phyloP scores from a whole-genome alignment of 1,140 invertebrate species.

The Anastatus disparis region DNA sequence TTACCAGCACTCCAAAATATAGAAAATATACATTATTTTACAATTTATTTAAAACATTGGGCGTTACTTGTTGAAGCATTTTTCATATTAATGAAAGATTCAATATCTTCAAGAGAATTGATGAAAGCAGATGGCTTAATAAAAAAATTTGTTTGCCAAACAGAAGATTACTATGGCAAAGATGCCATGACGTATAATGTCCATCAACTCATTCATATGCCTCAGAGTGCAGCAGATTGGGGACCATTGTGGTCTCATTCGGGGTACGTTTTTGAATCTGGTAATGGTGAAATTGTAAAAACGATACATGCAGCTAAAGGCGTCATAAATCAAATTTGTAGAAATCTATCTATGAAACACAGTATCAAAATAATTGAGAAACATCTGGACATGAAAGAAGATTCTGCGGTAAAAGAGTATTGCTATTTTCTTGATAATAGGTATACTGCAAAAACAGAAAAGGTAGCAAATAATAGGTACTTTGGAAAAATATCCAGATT shows the following conservation, averaged over 20 bases:
- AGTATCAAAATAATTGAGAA: no score
- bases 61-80: constrained; percentile 27
- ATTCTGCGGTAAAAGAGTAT: no score
- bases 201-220: constrained; percentile 34
- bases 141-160: constrained; percentile 4
- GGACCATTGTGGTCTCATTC: neutral
- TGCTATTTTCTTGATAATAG: no score
- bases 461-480: no score
- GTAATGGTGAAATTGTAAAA: no score
- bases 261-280: neutral
- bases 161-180: neutral
- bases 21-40: neutral
- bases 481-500: no score
- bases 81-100: neutral
- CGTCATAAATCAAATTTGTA: no score
- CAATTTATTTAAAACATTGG: constrained; percentile 28
- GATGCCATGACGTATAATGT: no score
- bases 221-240: constrained; percentile 13
- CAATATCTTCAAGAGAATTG: neutral
- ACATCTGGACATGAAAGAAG: no score
- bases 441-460: no score
- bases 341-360: no score
- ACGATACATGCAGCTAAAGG: no score
- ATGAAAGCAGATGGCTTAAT: neutral
- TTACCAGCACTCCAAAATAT: constrained; percentile 15